Evolutionary conservation across 1,140 invertebrate species (phyloP), one percentile per base, ranked within the genome.

Genomic region (Drosophila erecta): DNA sequence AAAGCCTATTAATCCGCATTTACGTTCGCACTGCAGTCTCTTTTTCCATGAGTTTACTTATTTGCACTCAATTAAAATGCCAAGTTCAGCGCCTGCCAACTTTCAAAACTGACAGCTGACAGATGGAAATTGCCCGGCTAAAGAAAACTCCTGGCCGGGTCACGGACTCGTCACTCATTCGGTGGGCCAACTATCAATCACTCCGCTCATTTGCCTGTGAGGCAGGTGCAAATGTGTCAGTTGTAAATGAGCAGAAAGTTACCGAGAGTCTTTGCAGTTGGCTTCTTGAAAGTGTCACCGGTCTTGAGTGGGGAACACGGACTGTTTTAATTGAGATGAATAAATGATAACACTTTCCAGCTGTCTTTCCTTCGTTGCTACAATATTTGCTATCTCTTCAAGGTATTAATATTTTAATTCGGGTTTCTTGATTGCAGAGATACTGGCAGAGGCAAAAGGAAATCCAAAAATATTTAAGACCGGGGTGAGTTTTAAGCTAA

Each of bases 41-140:
- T 71, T 35, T 55, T 70, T 27, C 10, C 40, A 20, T 47, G 15
- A 38, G 49, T 33, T 61, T 47, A 44, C 49, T 38, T 61, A 44
- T 51, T 54, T 79, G 62, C 83, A 77, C 81, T 84, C 61, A 85
- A 85, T 86, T 85, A 81, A 85, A 85, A 86, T 86, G 79, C 62
- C 83, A 85, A 81, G 81, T 81, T 85, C 83, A 85, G 59, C 84
- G 67, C 51, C 78, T 81, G 81, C 83, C 78, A 76, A 59, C 73
- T 40, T 77, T 61, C 44, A 59, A 78, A 58, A 66, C 83, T 85
- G 81, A 87, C 83, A 85, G 78, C 78, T 87, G 81, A 87, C 83
- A 81, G 81, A 81, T 86, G 81, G 73, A 79, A 59, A 67, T 58
- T 56, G 43, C 50, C 40, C 27, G 54, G 41, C 47, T 17, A 64